Evolutionary conservation across 2,113 vertebrate species (phyloP).

Genomic region (Mormyrus iriodes): DNA sequence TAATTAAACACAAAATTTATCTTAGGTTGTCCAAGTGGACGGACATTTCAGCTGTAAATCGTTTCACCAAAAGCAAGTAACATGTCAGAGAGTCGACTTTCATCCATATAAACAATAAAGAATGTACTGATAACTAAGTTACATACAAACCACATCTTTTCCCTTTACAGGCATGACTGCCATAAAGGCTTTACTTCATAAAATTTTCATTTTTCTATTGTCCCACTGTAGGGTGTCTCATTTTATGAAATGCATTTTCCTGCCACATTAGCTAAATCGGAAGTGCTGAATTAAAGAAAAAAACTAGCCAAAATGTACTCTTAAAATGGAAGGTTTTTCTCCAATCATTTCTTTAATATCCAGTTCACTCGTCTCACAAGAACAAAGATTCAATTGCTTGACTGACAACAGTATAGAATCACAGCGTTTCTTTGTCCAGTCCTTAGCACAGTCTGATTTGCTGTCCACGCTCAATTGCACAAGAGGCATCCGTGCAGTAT

Average conservation of each 20-base stretch:
- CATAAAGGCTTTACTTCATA: neutral
- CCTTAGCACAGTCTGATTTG: neutral
- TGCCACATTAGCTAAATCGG: neutral
- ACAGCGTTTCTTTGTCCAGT: neutral
- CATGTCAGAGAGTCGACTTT: neutral
- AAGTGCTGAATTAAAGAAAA: neutral
- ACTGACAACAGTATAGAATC: neutral
- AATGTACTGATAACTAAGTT: neutral
- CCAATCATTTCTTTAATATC: neutral
- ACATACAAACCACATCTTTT: neutral
- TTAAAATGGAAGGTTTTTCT: neutral
- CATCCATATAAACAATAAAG: neutral
- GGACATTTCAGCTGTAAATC: neutral
- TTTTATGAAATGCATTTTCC: neutral
- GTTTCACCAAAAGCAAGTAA: neutral
- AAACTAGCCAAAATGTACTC: neutral
- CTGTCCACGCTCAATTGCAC: neutral
- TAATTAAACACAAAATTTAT: neutral
- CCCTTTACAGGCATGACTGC: neutral
- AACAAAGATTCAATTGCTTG: neutral
- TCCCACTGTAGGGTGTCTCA: neutral
- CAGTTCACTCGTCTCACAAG: neutral
- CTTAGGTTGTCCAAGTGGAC: neutral
- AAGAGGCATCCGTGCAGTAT: too few species aligned
- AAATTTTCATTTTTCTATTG: neutral